Base-by-base conservation (phyloP, 1,140 invertebrate species). In the Acromyrmex charruanus region DNA sequence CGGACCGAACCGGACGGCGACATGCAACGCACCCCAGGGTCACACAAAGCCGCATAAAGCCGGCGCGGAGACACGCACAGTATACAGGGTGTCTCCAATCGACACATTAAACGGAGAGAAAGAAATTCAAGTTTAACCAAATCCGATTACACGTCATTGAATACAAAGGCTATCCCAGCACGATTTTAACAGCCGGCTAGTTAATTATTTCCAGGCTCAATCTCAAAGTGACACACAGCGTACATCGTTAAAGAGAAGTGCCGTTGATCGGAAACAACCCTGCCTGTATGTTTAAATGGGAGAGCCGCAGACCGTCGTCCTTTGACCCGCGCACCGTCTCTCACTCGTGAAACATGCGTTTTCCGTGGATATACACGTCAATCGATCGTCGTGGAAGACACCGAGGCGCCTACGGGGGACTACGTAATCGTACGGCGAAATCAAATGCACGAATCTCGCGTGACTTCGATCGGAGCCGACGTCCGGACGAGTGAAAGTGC, bases 341-440 rank as follows among this genome's bases (percentile, higher is more conserved):
- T 10, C 35, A 9, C 79, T 58, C 21, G 49, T 14, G 35, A 49
- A 51, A 39, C 55, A 39, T 31, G 25, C 39, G 66, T 82, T 59
- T 49, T 61, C n/a, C 65, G 16, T 31, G 18, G 65, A 84, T 58
- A 28, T 44, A 61, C 69, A n/a, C 35, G 63, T 63, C 86, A 87
- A 93, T 93, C 92, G 92, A 93, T 93, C 90, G 90, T 63, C 86
- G 53, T 58, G 16, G 87, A 91, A 94, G 93, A 93, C 93, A 92
- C 88, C 87, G 87, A 86, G 93, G 93, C 93, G 92, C 93, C 92
- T 75, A 87, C 0, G 74, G 89, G 89, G 35, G 87, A 58, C 85
- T 51, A 90, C 21, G 5, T 90, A 91, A 87, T 31, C 87, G 82
- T 72, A 63, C 88, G 68, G 79, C 75, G 75, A 77, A 90, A 92